Evolutionary conservation across 1,140 invertebrate species (phyloP), one percentile per base, ranked within the genome.

Genomic region (Caenorhabditis inopinata): DNA sequence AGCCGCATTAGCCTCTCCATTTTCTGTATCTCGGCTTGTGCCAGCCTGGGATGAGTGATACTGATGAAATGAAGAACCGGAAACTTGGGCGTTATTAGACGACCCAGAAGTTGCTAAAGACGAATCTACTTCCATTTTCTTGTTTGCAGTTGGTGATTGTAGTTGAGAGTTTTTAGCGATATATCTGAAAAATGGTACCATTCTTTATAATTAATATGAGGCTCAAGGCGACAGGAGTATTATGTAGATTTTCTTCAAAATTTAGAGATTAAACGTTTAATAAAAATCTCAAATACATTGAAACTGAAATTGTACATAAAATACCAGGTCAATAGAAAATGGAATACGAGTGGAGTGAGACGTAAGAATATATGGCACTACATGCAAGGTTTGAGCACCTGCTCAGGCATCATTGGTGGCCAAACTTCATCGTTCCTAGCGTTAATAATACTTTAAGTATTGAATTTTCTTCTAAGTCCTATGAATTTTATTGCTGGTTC

Each of bases 141-240:
- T 80, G 14, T 78, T 82, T 2, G 81, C 25, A 1, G 74, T 68
- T 42, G 81, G 81, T 4, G 76, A 79, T 38, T 74, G 76, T 5
- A 82, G 78, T 49, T 82, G 81, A 38, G 77, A 79, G 27, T 81
- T 82, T 68, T 82, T 82, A 23, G 81, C 81, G 27, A 83, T 82
- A 47, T 68, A 68, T 68, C 58, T 68, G 58, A 68, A 68, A 68
- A 42, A 12, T 25, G 9, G 27, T 48, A 27, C n/a, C n/a, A n/a
- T n/a, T n/a, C n/a, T n/a, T n/a, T n/a, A n/a, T n/a, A n/a, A n/a
- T n/a, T n/a, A n/a, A n/a, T n/a, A n/a, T n/a, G n/a, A n/a, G n/a
- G n/a, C n/a, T n/a, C n/a, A n/a, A n/a, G n/a, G n/a, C n/a, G n/a
- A n/a, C n/a, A n/a, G n/a, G n/a, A n/a, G n/a, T n/a, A n/a, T n/a